Evolutionary conservation across 2,888 invertebrate species (phyloP), one percentile per base, ranked within the genome.

Genomic region (Watsonalla cultraria): DNA sequence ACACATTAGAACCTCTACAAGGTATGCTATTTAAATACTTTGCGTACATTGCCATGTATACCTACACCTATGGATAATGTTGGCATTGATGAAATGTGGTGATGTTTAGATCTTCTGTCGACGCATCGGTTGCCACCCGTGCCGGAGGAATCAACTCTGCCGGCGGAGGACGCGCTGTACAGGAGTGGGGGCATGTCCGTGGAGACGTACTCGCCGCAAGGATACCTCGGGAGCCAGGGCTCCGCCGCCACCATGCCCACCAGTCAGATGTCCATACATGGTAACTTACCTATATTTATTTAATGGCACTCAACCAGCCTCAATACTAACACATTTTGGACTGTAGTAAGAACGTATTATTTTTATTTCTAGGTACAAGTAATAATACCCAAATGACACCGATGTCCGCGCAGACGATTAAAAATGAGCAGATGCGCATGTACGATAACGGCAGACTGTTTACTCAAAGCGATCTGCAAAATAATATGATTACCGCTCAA

Each of bases 1-100:
- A 97, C 76, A 96, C 95, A 60, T 91, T 97, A 81, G 95, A 97
- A 84, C 96, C 96, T 7, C 91, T 96, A 62, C 96, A 95, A 88
- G 96, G 96, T 95, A 87, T 76, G 59, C 62, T 15, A 15, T 7
- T 42, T 5, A 34, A 24, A 5, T 11, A 33, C 9, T n/a, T 46
- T 15, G 7, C 37, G 37, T 37, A 5, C 8, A 7, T 48, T 6
- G 37, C 14, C 8, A 35, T 24, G 7, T 35, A 48, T 37, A 7
- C 34, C n/a, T 48, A 7, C 14, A 5, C 35, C 34, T 48, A 51
- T 34, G 45, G 46, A 46, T 51, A 51, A 46, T 46, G 6, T 9
- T 33, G 24, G 24, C 24, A 24, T 15, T 46, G 9, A 37, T 51
- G 37, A 37, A 35, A 59, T 55, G 11, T 50, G 39, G 54, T 24